Conservation (phyloP, 2,113 vertebrate species). For the Anguilla japonica region DNA sequence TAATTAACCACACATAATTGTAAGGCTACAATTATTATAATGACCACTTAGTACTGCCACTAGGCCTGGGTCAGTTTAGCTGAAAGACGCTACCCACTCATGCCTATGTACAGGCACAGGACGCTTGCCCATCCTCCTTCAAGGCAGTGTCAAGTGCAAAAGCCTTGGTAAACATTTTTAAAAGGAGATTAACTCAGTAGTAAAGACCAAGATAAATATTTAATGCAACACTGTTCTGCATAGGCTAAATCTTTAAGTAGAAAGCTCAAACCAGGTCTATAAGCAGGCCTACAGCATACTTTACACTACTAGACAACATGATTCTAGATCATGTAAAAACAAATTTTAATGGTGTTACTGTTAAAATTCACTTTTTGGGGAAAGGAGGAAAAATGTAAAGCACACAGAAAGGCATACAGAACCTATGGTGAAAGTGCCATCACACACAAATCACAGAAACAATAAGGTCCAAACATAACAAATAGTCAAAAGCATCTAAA, state of each 20-base stretch:
- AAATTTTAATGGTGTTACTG: too few relatives aligned
- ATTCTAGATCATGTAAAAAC: too few relatives aligned
- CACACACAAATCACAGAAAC: background rate
- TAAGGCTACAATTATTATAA: background rate
- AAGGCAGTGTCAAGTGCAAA: background rate
- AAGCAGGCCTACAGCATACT: background rate
- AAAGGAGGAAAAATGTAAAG: background rate
- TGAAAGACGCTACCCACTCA: background rate
- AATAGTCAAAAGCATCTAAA: slow-evolving; percentile 60
- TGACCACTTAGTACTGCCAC: background rate
- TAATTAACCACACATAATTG: background rate
- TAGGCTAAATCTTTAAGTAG: too few relatives aligned
- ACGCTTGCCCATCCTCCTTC: background rate
- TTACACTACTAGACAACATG: background rate
- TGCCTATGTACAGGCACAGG: background rate
- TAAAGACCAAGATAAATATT: slow-evolving; percentile 50
- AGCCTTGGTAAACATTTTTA: background rate
- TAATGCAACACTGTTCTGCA: background rate
- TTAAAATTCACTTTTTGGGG: background rate
- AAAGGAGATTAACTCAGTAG: slow-evolving; percentile 46
- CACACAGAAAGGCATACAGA: background rate
- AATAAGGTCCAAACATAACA: background rate
- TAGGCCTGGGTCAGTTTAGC: background rate
- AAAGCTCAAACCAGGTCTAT: background rate
- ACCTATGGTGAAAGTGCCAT: background rate